Evolutionary conservation across 2,797 vertebrate genomes (phyloP).

Genomic region (Tauraco hartlaubi): DNA sequence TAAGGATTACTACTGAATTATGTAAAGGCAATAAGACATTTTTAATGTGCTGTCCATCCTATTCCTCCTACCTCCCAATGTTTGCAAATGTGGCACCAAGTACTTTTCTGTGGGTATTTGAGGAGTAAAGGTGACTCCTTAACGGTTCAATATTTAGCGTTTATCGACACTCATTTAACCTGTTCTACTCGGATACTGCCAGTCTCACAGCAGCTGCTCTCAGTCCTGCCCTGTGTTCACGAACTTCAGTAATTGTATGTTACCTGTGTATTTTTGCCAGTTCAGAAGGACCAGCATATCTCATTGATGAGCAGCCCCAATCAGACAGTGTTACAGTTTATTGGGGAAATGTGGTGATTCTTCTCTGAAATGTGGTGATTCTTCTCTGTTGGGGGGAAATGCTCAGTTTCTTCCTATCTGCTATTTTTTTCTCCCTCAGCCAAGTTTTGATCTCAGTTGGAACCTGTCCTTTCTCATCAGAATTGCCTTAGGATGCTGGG

Average conservation of each 20-base stretch:
- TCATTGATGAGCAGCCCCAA: neutral
- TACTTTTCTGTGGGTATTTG: neutral
- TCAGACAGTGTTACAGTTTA: neutral
- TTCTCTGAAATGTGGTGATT: neutral
- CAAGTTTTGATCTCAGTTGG: neutral
- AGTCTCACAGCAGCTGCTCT: neutral
- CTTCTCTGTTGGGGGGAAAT: neutral
- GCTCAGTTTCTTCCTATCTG: neutral
- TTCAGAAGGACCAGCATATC: neutral
- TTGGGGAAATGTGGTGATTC: neutral
- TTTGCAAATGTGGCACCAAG: neutral
- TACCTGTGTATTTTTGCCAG: neutral
- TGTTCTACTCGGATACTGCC: neutral
- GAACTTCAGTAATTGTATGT: neutral
- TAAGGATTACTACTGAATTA: neutral
- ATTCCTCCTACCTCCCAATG: neutral
- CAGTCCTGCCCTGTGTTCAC: neutral
- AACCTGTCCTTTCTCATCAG: neutral
- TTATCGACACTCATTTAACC: neutral
- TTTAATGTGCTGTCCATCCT: neutral
- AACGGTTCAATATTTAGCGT: neutral
- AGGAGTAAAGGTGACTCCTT: neutral
- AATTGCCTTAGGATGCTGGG: neutral
- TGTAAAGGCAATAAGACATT: neutral
- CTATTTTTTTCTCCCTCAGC: fast-evolving